These are phyloP conservation scores for Melipona quadrifasciata DNA, from an alignment of 1,140 invertebrate species.

Conservation along the genomic window DNA sequence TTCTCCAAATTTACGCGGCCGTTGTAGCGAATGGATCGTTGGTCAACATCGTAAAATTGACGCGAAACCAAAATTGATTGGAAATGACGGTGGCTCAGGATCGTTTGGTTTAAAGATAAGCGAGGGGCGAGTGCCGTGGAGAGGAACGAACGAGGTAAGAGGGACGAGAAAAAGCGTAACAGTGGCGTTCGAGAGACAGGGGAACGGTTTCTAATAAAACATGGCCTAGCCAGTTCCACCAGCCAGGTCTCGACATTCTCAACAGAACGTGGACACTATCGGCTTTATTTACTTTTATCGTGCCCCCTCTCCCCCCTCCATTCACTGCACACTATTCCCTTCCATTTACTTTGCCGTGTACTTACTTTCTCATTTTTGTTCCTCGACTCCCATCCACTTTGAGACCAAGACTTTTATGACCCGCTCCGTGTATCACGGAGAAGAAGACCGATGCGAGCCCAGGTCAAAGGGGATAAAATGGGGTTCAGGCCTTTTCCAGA, in stretches of 20 bases:
- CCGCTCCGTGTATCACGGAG: background rate
- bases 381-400: conserved; percentile 1
- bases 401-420: conserved; percentile 27
- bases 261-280: conserved; percentile 21
- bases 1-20: background rate
- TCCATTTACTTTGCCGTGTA: conserved; percentile 25
- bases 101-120: conserved; percentile 4
- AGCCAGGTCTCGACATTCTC: background rate
- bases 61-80: background rate
- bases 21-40: background rate
- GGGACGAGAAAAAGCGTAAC: background rate
- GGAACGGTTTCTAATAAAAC: conserved; percentile 47
- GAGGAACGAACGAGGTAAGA: background rate
- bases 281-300: conserved; percentile 53
- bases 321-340: background rate
- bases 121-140: background rate
- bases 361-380: conserved; percentile 53
- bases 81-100: background rate
- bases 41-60: no score
- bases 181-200: background rate
- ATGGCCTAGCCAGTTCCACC: conserved; percentile 7
- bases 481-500: background rate
- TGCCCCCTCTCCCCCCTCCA: background rate
- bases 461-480: background rate
- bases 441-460: conserved; percentile 13